These are phyloP conservation scores for Mya arenaria DNA, from an alignment of 1,140 invertebrate genomes.

Conservation along the genomic window DNA sequence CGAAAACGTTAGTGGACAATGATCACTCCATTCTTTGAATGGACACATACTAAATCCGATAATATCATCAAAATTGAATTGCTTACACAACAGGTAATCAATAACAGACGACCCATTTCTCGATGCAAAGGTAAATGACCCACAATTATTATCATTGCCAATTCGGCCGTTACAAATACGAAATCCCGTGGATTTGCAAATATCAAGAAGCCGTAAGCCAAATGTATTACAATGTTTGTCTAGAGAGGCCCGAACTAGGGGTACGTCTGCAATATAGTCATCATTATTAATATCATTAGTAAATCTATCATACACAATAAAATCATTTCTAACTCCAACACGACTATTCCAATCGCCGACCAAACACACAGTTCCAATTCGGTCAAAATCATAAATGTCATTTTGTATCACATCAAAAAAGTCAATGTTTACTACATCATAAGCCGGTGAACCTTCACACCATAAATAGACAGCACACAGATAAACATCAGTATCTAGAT, in stretches of 20 bases:
- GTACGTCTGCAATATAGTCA: neutral
- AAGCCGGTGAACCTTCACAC: neutral
- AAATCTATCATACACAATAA: neutral
- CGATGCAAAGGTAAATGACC: neutral
- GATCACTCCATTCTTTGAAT: neutral
- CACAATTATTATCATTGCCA: neutral
- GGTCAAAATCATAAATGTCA: slow-evolving; percentile 6
- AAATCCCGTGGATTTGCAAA: too few species aligned
- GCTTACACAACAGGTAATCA: slow-evolving; percentile 9
- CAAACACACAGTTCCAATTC: neutral
- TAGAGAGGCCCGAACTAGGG: neutral
- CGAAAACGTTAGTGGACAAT: neutral
- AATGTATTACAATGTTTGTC: neutral
- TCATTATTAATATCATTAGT: neutral
- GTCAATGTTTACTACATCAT: neutral
- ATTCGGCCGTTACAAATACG: neutral
- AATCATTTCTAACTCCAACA: neutral
- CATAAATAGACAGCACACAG: slow-evolving; percentile 10
- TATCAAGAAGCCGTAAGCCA: neutral
- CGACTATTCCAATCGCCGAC: slow-evolving; percentile 18
- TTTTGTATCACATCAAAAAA: slow-evolving; percentile 1
- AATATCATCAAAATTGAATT: neutral
- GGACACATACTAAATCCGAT: neutral
- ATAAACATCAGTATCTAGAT: neutral
- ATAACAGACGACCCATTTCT: neutral